These are phyloP conservation scores for Ophiodon elongatus DNA, from an alignment of 2,113 vertebrate genomes.

Conservation along the genomic window DNA sequence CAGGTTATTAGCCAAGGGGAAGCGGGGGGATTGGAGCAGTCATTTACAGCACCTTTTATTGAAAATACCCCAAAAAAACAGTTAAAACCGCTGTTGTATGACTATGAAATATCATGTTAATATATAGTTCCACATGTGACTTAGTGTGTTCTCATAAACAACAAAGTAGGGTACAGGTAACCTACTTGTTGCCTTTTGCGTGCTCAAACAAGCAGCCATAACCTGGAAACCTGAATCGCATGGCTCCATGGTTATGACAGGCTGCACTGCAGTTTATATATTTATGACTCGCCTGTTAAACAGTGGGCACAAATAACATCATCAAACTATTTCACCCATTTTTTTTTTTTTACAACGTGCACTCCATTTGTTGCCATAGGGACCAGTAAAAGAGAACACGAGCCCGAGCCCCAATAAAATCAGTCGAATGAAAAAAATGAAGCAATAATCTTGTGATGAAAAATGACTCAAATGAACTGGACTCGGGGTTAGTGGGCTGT, in stretches of 20 bases:
- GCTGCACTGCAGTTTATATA: slow-evolving; percentile 26
- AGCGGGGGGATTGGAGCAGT: slow-evolving; percentile 12
- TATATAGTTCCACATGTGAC: not conserved
- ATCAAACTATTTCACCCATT: slow-evolving; percentile 18
- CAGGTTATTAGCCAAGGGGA: slow-evolving; percentile 26
- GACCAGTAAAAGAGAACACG: not conserved
- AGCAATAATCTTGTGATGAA: not conserved
- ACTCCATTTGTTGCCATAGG: slow-evolving; percentile 43
- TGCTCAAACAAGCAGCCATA: slow-evolving; percentile 15
- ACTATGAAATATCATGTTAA: not conserved
- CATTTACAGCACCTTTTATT: slow-evolving; percentile 7
- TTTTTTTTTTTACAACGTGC: slow-evolving; percentile 4
- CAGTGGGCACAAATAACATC: slow-evolving; percentile 12
- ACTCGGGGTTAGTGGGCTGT: not conserved
- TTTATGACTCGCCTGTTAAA: slow-evolving; percentile 59
- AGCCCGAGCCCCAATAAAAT: not conserved
- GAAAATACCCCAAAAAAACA: not conserved
- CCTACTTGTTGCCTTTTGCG: slow-evolving; percentile 51
- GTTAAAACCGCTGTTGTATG: not conserved
- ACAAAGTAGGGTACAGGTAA: not conserved
- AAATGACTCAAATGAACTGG: not conserved
- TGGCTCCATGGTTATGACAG: not conserved
- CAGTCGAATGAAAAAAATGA: not conserved
- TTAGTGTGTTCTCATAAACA: not conserved
- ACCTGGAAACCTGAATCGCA: slow-evolving; percentile 24